phyloP scores from a whole-genome alignment of 2,888 invertebrate species.

The Campoletis raptor region DNA sequence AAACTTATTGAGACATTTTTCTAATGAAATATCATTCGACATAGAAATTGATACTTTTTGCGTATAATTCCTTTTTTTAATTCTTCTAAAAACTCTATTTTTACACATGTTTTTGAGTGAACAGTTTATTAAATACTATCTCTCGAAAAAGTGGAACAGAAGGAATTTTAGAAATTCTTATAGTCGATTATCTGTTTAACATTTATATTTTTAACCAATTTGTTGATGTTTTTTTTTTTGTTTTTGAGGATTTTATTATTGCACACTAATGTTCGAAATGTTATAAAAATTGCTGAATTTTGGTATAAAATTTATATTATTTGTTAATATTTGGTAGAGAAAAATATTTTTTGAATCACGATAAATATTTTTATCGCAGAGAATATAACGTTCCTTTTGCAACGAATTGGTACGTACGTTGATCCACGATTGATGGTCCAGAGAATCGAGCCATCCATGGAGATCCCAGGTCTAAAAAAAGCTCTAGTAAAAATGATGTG shows the following conservation, averaged over 20 bases:
- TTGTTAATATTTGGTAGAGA: background rate
- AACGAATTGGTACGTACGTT: slow-evolving; percentile 93
- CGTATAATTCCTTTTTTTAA: too few species aligned
- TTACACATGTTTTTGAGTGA: background rate
- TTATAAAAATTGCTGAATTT: too few species aligned
- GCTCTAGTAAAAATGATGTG: slow-evolving; percentile 97
- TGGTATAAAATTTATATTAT: background rate
- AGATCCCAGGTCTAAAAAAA: slow-evolving; percentile 95
- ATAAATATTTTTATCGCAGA: slow-evolving; percentile 83
- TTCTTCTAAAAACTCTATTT: background rate
- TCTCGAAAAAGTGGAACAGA: background rate
- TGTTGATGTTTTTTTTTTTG: background rate
- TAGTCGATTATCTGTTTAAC: background rate
- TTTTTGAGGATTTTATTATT: background rate
- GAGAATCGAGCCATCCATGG: slow-evolving; percentile 93
- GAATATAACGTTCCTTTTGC: slow-evolving; percentile 89
- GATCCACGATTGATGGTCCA: slow-evolving; percentile 95
- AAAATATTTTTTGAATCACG: background rate
- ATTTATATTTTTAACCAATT: background rate
- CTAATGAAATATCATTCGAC: too few species aligned
- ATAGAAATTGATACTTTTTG: too few species aligned
- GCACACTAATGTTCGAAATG: background rate
- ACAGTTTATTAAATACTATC: background rate
- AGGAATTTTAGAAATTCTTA: background rate
- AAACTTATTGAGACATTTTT: too few species aligned